Conservation (phyloP, 2,888 invertebrate species). For the Spicauda simplicius region DNA sequence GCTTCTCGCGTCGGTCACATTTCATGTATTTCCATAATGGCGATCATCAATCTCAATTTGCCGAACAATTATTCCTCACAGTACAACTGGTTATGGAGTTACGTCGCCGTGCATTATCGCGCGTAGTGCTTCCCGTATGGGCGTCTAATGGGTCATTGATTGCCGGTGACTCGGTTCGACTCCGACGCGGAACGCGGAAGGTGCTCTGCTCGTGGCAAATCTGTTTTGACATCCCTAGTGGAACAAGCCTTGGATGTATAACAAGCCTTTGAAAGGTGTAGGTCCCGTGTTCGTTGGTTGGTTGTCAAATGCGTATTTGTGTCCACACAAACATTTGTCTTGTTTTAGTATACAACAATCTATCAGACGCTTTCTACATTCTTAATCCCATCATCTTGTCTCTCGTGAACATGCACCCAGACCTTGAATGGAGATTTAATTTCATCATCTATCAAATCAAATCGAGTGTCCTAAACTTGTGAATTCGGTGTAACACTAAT, state of each 20-base stretch:
- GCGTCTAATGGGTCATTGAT: constrained; percentile 62
- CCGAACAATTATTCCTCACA: constrained; percentile 30
- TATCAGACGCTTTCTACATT: no score
- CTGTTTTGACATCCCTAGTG: constrained; percentile 43
- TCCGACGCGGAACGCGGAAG: constrained; percentile 64
- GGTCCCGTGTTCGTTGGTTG: background rate
- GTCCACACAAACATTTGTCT: no score
- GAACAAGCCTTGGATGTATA: background rate
- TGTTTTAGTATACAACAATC: no score
- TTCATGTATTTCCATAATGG: constrained; percentile 18
- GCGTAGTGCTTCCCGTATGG: constrained; percentile 59
- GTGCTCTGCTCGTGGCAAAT: constrained; percentile 52
- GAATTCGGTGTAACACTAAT: no score
- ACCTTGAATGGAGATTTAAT: no score
- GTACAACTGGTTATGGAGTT: constrained; percentile 11
- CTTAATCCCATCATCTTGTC: no score
- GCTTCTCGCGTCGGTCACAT: constrained; percentile 10
- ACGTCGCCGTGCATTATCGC: constrained; percentile 11
- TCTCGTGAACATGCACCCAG: no score
- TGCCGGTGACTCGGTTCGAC: constrained; percentile 53
- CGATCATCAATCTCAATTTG: constrained; percentile 32
- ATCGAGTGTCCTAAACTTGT: no score
- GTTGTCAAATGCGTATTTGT: no score
- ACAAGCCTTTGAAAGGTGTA: background rate
- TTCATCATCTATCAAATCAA: no score